These are phyloP conservation scores for Odontocerum albicorne DNA, from an alignment of 2,888 invertebrate genomes.

Conservation along the genomic window DNA sequence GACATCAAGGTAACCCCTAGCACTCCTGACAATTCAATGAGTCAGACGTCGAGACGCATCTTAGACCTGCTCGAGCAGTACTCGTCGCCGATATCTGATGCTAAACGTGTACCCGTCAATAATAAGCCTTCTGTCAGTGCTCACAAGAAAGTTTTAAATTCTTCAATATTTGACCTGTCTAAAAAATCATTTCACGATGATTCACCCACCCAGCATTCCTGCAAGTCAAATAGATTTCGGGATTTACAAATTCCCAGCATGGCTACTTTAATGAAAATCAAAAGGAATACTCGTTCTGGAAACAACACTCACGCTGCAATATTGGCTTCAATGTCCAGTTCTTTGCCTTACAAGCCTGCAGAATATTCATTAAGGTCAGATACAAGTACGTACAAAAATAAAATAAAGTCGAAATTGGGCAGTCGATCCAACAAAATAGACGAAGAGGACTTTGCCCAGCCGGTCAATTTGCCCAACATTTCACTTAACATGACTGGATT, in stretches of 20 bases:
- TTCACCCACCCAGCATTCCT: constrained; percentile 34
- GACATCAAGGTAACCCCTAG: constrained; percentile 24
- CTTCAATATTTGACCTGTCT: constrained; percentile 33
- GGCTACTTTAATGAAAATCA: constrained; percentile 63
- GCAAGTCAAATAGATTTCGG: constrained; percentile 38
- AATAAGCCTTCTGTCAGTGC: constrained; percentile 38
- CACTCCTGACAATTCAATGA: constrained; percentile 44
- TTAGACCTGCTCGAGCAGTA: constrained; percentile 67
- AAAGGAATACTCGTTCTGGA: constrained; percentile 42
- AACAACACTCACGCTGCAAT: constrained; percentile 28
- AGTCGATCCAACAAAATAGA: constrained; percentile 10
- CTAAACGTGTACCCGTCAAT: constrained; percentile 61
- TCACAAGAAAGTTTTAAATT: constrained; percentile 40
- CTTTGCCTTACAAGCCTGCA: constrained; percentile 20
- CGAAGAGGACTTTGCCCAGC: constrained; percentile 23
- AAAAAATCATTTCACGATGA: constrained; percentile 13
- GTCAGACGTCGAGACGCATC: constrained; percentile 67
- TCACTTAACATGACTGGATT: constrained; percentile 22
- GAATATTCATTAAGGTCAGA: constrained; percentile 8
- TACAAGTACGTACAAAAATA: constrained; percentile 19
- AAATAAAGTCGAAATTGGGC: constrained; percentile 22
- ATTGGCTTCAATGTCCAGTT: constrained; percentile 32
- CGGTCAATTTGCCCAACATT: constrained; percentile 23
- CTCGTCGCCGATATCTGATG: constrained; percentile 66
- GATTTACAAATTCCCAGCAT: constrained; percentile 65